Conservation (phyloP, 1,140 invertebrate species). For the Drosophila subobscura region DNA sequence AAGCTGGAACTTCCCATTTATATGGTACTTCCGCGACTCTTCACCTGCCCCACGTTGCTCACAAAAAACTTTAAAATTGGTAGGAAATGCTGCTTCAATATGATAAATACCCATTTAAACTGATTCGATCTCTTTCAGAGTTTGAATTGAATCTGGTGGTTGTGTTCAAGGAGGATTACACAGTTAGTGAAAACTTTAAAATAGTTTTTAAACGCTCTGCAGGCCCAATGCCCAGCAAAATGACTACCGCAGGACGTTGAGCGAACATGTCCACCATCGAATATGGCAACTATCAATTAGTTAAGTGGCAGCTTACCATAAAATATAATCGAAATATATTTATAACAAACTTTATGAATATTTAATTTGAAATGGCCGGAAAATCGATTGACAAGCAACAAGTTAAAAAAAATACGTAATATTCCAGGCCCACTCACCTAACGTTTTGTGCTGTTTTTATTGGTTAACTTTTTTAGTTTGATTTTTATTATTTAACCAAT, state of each 20-base stretch:
- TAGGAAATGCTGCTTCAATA: slow-evolving; percentile 82
- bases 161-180: slow-evolving; percentile 96
- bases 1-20: slow-evolving; percentile 94
- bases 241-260: slow-evolving; percentile 54
- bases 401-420: too few relatives aligned
- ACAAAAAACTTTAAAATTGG: slow-evolving; percentile 98
- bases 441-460: too few relatives aligned
- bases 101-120: slow-evolving; percentile 39
- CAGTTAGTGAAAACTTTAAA: slow-evolving; percentile 98
- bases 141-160: slow-evolving; percentile 98
- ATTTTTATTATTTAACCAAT: too few relatives aligned
- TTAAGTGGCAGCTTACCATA: too few relatives aligned
- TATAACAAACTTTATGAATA: too few relatives aligned
- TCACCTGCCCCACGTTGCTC: slow-evolving; percentile 96
- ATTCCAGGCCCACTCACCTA: too few relatives aligned
- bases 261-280: not conserved
- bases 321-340: too few relatives aligned
- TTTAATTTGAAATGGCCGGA: too few relatives aligned
- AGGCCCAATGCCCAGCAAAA: slow-evolving; percentile 48
- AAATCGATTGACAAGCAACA: too few relatives aligned
- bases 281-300: slow-evolving; percentile 15
- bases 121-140: slow-evolving; percentile 87
- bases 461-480: too few relatives aligned
- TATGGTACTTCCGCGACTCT: slow-evolving; percentile 97
- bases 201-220: slow-evolving; percentile 67